Evolutionary conservation across 1,140 invertebrate genomes (phyloP).

Genomic region (Drepana arcuata): DNA sequence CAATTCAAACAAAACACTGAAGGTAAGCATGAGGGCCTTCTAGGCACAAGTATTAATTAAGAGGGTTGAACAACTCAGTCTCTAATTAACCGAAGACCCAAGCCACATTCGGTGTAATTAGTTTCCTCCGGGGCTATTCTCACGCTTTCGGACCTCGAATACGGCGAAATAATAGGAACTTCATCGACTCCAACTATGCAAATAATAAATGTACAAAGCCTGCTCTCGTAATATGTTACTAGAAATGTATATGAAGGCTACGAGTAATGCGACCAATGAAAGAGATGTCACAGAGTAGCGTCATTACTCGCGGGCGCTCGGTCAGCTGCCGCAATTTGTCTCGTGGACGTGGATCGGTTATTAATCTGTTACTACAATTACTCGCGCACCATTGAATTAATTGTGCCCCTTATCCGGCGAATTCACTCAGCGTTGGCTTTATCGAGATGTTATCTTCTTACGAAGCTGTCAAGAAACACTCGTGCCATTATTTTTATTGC

Average conservation of each 20-base stretch:
- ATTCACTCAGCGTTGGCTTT: slow-evolving; percentile 28
- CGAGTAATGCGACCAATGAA: slow-evolving; percentile 10
- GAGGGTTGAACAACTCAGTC: slow-evolving; percentile 62
- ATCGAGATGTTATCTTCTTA: slow-evolving; percentile 26
- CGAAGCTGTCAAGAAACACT: slow-evolving; percentile 17
- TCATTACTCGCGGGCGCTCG: slow-evolving; percentile 24
- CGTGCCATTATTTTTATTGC: slow-evolving; percentile 25
- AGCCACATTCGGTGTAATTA: slow-evolving; percentile 64
- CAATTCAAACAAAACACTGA: slow-evolving; percentile 58
- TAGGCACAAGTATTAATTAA: slow-evolving; percentile 66
- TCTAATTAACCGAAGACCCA: slow-evolving; percentile 68
- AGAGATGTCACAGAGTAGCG: slow-evolving; percentile 39
- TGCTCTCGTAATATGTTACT: not conserved
- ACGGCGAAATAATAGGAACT: slow-evolving; percentile 40
- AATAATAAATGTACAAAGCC: slow-evolving; percentile 23
- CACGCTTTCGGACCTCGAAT: slow-evolving; percentile 51
- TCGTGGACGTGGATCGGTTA: slow-evolving; percentile 45
- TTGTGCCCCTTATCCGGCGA: slow-evolving; percentile 44
- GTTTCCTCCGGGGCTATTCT: slow-evolving; percentile 61
- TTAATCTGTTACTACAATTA: slow-evolving; percentile 52
- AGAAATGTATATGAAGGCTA: not conserved
- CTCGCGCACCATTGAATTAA: slow-evolving; percentile 41
- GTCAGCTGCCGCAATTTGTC: slow-evolving; percentile 55
- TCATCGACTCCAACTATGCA: slow-evolving; percentile 48
- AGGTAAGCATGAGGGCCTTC: slow-evolving; percentile 48